Evolutionary conservation across 2,888 invertebrate genomes (phyloP).

Genomic region (Ernsta delagoae): DNA sequence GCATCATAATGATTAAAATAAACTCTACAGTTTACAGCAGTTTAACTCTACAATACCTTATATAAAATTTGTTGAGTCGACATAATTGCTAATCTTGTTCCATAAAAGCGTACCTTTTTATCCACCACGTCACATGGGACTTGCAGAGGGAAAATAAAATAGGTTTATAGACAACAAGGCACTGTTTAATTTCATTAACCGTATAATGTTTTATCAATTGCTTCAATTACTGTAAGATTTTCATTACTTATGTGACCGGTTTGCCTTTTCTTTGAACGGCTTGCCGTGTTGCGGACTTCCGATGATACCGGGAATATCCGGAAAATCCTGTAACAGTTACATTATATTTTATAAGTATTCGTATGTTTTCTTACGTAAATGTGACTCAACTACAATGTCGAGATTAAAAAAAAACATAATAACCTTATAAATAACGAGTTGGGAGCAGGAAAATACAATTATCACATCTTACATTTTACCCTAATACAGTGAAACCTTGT

Average conservation of each 20-base stretch:
- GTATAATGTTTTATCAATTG: not conserved
- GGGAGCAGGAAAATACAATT: too few species aligned
- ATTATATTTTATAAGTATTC: too few species aligned
- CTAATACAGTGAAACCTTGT: too few species aligned
- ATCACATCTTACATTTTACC: too few species aligned
- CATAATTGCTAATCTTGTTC: not conserved
- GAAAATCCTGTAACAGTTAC: not conserved
- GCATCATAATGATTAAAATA: too few species aligned
- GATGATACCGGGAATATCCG: not conserved
- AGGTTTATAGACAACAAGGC: conserved; percentile 34
- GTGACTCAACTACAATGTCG: too few species aligned
- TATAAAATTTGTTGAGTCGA: too few species aligned
- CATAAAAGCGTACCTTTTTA: conserved; percentile 5
- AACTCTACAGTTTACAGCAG: too few species aligned
- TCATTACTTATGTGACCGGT: conserved; percentile 1
- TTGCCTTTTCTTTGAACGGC: not conserved
- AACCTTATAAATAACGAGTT: too few species aligned
- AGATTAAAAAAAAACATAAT: too few species aligned
- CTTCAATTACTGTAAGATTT: not conserved
- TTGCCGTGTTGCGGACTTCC: conserved; percentile 2
- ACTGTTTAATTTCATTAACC: conserved; percentile 31
- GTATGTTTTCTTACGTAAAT: too few species aligned
- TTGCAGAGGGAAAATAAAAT: conserved; percentile 33
- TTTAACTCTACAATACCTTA: too few species aligned
- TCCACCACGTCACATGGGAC: conserved; percentile 9